These are phyloP conservation scores for Patiria pectinifera DNA, from an alignment of 53 echinoderm and acorn worm species.

Conservation along the genomic window DNA sequence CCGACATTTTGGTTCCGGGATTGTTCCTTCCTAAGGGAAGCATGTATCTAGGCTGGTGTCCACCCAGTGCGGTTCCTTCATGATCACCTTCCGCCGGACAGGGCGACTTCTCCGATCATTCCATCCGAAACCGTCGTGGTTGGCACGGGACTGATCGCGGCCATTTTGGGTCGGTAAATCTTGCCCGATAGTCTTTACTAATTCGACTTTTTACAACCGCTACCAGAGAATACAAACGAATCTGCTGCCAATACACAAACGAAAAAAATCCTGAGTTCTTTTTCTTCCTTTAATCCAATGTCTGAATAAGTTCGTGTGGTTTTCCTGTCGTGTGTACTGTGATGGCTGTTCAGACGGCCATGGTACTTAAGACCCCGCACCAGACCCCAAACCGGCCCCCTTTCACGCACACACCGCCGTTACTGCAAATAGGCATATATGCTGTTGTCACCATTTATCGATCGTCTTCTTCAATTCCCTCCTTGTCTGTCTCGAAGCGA, in stretches of 20 bases:
- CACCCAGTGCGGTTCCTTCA: background rate
- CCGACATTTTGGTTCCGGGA: background rate
- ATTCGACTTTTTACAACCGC: background rate
- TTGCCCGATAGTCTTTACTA: background rate
- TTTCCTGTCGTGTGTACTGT: too few relatives aligned
- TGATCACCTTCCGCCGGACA: background rate
- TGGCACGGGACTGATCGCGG: background rate
- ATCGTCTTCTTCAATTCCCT: background rate
- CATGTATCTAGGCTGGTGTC: background rate
- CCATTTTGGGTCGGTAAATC: background rate
- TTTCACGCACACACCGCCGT: background rate
- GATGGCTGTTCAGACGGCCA: too few relatives aligned
- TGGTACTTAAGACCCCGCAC: background rate
- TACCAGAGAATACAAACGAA: background rate
- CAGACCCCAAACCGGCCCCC: background rate
- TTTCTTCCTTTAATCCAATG: too few relatives aligned
- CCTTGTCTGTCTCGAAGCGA: background rate
- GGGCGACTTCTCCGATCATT: background rate
- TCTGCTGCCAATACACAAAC: too few relatives aligned
- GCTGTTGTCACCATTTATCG: background rate
- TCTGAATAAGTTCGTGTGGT: too few relatives aligned
- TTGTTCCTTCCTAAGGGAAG: slow-evolving; percentile 1
- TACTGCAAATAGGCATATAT: background rate
- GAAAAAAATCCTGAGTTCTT: too few relatives aligned
- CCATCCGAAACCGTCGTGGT: background rate